A percentile compares a stretch with the other conserved stretches of the same genome.
phyloP scores from a whole-genome alignment of 2,888 invertebrate genomes.

The Drosophila helvetica region DNA sequence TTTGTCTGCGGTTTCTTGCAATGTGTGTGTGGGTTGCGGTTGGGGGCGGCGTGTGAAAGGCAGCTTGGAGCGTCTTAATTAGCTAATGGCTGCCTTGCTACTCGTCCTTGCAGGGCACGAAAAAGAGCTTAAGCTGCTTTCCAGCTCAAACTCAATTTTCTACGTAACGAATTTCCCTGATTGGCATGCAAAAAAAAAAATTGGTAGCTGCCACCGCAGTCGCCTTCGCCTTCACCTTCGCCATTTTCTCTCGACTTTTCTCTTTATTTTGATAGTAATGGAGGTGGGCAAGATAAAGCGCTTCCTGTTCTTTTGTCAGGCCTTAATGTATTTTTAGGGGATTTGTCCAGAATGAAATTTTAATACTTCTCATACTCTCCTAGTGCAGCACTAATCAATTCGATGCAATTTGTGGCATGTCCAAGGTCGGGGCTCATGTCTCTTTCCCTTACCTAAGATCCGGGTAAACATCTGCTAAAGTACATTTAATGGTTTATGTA shows the following conservation, averaged over 20 bases:
- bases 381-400: constrained; percentile 13
- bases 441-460: neutral
- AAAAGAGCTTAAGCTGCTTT: constrained; percentile 46
- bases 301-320: constrained; percentile 7
- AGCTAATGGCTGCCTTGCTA: constrained; percentile 60
- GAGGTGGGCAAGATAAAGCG: neutral
- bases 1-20: constrained; percentile 43
- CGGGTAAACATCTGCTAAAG: constrained; percentile 38
- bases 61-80: constrained; percentile 57
- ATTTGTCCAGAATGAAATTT: constrained; percentile 21
- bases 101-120: constrained; percentile 48
- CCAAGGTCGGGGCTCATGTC: neutral
- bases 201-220: neutral
- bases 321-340: constrained; percentile 13
- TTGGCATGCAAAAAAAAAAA: constrained; percentile 52
- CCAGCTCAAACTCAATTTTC: constrained; percentile 51
- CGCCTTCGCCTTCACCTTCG: neutral
- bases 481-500: constrained; percentile 71
- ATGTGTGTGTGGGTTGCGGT: constrained; percentile 4
- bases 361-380: neutral
- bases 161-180: constrained; percentile 55
- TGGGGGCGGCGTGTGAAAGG: constrained; percentile 11
- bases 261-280: constrained; percentile 29
- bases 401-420: constrained; percentile 33
- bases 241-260: neutral